Conservation (phyloP, 2,888 invertebrate species). For the Entomobrya proxima region DNA sequence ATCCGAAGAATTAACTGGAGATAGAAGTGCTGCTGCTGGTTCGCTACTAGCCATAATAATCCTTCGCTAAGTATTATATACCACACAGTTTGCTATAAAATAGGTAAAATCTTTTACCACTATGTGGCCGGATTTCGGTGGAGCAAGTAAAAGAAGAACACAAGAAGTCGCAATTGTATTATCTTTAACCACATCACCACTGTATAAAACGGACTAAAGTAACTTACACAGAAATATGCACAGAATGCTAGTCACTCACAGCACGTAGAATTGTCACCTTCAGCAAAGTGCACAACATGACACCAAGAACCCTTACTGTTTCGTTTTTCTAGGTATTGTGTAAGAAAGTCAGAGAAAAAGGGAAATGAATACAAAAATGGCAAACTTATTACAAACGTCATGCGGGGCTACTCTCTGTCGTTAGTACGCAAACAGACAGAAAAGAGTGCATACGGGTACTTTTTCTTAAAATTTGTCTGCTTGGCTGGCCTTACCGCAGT, state of each 20-base stretch:
- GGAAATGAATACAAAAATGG: background rate
- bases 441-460: background rate
- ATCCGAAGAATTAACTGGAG: conserved; percentile 4
- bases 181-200: background rate
- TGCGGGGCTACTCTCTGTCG: background rate
- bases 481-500: conserved; percentile 30
- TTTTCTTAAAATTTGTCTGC: background rate
- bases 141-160: background rate
- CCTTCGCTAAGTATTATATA: background rate
- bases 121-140: background rate
- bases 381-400: conserved; percentile 5
- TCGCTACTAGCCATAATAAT: conserved; percentile 2
- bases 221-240: conserved; percentile 11
- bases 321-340: background rate
- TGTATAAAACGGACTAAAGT: background rate
- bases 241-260: background rate
- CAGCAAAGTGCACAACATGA: conserved; percentile 45
- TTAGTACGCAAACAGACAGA: background rate
- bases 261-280: conserved; percentile 49
- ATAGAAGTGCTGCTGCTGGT: background rate
- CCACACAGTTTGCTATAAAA: background rate
- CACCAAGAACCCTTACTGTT: conserved; percentile 38
- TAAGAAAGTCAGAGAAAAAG: conserved; percentile 19
- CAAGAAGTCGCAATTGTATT: background rate
- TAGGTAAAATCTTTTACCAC: conserved; percentile 10